These are phyloP conservation scores for Stichopus horrens DNA, from an alignment of 53 echinoderm and acorn worm species.

Conservation along the genomic window DNA sequence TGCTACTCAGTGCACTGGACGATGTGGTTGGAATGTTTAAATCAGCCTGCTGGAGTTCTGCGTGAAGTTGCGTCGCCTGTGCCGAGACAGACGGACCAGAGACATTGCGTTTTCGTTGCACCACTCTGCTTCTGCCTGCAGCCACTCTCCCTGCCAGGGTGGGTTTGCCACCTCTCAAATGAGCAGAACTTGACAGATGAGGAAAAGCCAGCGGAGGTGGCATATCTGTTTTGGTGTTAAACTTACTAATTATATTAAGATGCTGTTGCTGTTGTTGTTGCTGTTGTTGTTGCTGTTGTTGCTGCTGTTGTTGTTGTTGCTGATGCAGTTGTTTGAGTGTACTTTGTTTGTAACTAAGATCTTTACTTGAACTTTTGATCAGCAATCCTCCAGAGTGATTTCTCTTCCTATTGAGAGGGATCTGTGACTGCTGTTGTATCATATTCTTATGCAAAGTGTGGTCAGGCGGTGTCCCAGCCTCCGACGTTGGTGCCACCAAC, in stretches of 20 bases:
- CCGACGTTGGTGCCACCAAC: neutral
- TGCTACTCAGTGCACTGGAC: slow-evolving; percentile 1
- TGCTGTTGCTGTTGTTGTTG: neutral
- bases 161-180: slow-evolving; percentile 48
- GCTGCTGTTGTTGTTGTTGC: neutral
- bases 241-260: neutral
- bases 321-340: neutral
- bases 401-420: slow-evolving; percentile 17
- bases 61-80: slow-evolving; percentile 48
- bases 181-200: slow-evolving; percentile 19
- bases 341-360: neutral
- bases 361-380: neutral
- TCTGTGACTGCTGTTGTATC: neutral
- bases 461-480: slow-evolving; percentile 29
- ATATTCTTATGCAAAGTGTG: neutral
- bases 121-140: slow-evolving; percentile 1
- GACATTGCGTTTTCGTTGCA: slow-evolving; percentile 60
- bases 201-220: slow-evolving; percentile 61
- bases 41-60: slow-evolving; percentile 47
- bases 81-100: slow-evolving; percentile 69
- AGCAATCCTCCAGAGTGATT: slow-evolving; percentile 40
- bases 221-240: slow-evolving; percentile 54
- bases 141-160: slow-evolving; percentile 14
- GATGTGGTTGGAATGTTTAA: slow-evolving; percentile 52
- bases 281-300: neutral